phyloP scores from a whole-genome alignment of 2,888 invertebrate genomes.

The Agrenia bidenticulata region DNA sequence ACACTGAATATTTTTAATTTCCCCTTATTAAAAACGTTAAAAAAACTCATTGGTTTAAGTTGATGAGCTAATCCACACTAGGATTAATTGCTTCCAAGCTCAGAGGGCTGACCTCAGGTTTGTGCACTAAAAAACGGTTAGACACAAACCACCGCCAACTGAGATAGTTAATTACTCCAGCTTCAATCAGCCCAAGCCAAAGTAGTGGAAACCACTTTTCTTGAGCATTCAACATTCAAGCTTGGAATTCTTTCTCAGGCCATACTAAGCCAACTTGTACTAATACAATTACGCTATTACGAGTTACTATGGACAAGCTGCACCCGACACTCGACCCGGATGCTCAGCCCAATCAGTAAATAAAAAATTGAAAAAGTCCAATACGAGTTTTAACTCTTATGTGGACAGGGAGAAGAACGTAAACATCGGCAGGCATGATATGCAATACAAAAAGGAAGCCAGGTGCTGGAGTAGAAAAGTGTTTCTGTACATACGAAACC shows the following conservation, averaged over 20 bases:
- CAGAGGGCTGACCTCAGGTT: too few species aligned
- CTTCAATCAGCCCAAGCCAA: conserved; percentile 1
- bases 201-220: conserved; percentile 23
- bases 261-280: too few species aligned
- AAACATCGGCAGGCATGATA: conserved; percentile 36
- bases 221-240: conserved; percentile 30
- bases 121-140: conserved; percentile 22
- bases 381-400: conserved; percentile 36
- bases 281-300: too few species aligned
- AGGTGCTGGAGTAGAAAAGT: neutral
- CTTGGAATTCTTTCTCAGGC: too few species aligned
- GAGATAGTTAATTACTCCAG: conserved; percentile 44
- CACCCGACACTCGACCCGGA: conserved; percentile 9
- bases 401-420: conserved; percentile 22
- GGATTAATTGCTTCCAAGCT: too few species aligned
- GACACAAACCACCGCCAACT: conserved; percentile 42
- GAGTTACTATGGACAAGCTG: neutral
- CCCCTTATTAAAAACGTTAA: too few species aligned
- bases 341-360: neutral
- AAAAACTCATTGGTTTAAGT: too few species aligned
- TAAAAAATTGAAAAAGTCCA: conserved; percentile 2
- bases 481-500: neutral
- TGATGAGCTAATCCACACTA: too few species aligned
- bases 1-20: too few species aligned
- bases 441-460: conserved; percentile 9